A percentile compares a stretch with the other conserved stretches of the same genome.
These are phyloP conservation scores for Lepetodrilus schrolli DNA, from an alignment of 2,888 invertebrate species.

Conservation along the genomic window DNA sequence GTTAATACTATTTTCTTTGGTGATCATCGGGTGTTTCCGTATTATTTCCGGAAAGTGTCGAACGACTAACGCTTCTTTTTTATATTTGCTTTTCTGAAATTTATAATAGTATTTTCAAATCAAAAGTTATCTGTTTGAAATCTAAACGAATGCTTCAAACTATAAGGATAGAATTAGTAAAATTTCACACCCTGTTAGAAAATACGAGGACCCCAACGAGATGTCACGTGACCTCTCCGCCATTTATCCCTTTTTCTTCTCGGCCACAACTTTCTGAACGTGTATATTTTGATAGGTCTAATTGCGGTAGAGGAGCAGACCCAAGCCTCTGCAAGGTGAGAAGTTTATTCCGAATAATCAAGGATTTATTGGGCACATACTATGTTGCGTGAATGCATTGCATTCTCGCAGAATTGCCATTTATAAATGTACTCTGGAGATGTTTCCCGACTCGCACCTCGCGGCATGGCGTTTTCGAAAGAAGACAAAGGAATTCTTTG, in stretches of 20 bases:
- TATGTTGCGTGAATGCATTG: not conserved
- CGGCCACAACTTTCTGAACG: slow-evolving; percentile 10
- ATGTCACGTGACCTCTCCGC: slow-evolving; percentile 33
- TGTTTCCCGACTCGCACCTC: not conserved
- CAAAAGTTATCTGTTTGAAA: no score
- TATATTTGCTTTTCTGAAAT: no score
- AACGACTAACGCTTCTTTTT: no score
- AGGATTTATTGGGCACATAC: no score
- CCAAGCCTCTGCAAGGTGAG: slow-evolving; percentile 15
- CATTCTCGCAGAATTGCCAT: not conserved
- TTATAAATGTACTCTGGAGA: no score
- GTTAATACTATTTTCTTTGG: no score
- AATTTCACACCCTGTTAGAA: not conserved
- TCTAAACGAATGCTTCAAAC: no score
- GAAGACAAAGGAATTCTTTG: slow-evolving; percentile 15
- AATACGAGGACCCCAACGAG: slow-evolving; percentile 29
- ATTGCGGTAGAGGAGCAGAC: slow-evolving; percentile 7
- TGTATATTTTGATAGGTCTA: slow-evolving; percentile 31
- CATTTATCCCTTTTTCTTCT: slow-evolving; percentile 26
- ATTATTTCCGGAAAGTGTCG: no score
- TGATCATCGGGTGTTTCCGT: no score
- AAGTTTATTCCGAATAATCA: no score
- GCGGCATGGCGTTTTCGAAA: not conserved
- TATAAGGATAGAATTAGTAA: not conserved
- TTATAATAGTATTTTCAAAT: no score